Evolutionary conservation across 1,140 invertebrate species (phyloP), one percentile per base, ranked within the genome.

Genomic region (Physella acuta): DNA sequence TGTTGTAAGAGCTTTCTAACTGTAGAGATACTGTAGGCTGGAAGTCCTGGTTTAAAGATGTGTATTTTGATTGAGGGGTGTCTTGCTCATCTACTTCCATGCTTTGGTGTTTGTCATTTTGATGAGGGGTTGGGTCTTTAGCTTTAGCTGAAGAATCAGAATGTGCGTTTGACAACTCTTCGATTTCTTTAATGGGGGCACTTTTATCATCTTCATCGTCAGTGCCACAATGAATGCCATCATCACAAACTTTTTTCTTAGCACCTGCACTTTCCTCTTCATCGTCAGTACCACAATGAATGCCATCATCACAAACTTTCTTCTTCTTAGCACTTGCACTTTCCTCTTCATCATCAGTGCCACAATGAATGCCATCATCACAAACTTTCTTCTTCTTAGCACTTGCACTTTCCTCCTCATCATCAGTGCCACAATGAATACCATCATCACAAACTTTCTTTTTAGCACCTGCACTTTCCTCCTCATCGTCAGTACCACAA

Each of bases 151-250:
- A n/a, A n/a, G n/a, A n/a, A n/a, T n/a, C n/a, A n/a, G n/a, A n/a
- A n/a, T n/a, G n/a, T n/a, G n/a, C n/a, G n/a, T n/a, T n/a, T n/a
- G n/a, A n/a, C n/a, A n/a, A n/a, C n/a, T n/a, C n/a, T n/a, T n/a
- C n/a, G n/a, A n/a, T n/a, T n/a, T n/a, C n/a, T n/a, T n/a, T n/a
- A n/a, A n/a, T n/a, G n/a, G n/a, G 26, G 30, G 16, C 31, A n/a
- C 16, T n/a, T 37, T 68, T 62, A 28, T 70, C 52, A 34, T 70
- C 68, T 63, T 73, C 72, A 68, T 73, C 68, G 56, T 73, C 72
- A 26, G 72, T 73, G 24, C 72, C 72, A 70, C 72, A 73, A 31
- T 68, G 68, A 39, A 70, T 70, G 37, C 72, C 72, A 71, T 73
- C 72, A 56, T 51, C 64, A 70, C 72, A 73, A 11, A 70, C 68